Percentiles rank a stretch among this genome's conserved stretches.
Evolutionary conservation across 2,797 vertebrate species (phyloP).

Genomic region (Sylvilagus floridanus): DNA sequence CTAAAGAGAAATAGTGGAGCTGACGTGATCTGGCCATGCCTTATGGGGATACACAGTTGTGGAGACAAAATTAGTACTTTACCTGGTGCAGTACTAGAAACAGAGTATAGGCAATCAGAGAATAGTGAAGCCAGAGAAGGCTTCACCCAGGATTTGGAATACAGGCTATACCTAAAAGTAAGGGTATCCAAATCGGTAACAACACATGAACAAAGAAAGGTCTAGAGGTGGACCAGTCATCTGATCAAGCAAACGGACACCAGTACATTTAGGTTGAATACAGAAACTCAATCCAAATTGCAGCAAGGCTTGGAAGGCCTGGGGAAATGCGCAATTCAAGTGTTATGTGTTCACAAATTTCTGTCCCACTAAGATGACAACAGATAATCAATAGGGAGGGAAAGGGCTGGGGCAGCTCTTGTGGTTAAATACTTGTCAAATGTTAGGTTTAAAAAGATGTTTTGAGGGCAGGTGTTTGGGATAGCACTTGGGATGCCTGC

Average conservation of each 20-base stretch:
- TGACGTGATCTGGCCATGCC: not conserved
- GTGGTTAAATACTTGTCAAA: slow-evolving; percentile 47
- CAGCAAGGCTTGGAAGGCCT: not conserved
- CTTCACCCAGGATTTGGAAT: not conserved
- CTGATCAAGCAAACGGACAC: not conserved
- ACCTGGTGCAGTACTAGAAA: not conserved
- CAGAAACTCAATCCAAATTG: not conserved
- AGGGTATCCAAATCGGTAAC: not conserved
- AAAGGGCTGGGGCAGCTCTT: not conserved
- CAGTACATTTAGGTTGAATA: not conserved
- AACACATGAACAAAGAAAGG: not conserved
- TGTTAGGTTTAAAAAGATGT: not conserved
- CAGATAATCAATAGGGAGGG: not conserved
- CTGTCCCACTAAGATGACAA: not conserved
- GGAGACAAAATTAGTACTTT: not conserved
- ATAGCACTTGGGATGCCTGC: too few species aligned
- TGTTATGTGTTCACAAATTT: slow-evolving; percentile 44
- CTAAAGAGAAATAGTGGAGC: not conserved
- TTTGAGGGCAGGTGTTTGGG: too few species aligned
- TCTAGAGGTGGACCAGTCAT: not conserved
- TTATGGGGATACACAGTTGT: not conserved
- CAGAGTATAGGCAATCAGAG: not conserved
- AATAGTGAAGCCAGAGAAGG: not conserved
- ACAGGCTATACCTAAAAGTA: slow-evolving; percentile 42
- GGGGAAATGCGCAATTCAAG: not conserved